Evolutionary conservation across 2,113 vertebrate genomes (phyloP).

Genomic region (Mobula birostris): DNA sequence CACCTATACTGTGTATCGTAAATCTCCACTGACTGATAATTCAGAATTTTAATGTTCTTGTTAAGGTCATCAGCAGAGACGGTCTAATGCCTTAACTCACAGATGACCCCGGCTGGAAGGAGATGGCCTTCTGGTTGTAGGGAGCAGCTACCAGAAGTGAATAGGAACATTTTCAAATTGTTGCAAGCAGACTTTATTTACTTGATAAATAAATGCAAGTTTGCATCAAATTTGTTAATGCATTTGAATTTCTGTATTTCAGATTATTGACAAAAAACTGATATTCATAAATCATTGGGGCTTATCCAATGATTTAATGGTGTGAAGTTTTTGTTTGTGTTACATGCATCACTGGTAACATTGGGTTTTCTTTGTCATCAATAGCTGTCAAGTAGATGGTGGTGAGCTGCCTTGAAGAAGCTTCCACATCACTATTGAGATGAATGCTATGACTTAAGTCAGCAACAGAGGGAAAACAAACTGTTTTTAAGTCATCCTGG

Average conservation of each 20-base stretch:
- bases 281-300: background rate
- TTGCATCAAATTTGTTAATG: background rate
- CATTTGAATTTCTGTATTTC: background rate
- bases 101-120: background rate
- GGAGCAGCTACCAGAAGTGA: background rate
- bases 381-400: too few species aligned
- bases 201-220: too few species aligned
- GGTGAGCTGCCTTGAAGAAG: too few species aligned
- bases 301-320: background rate
- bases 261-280: background rate
- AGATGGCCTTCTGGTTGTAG: background rate
- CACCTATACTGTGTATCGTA: constrained; percentile 24
- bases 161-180: background rate
- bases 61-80: background rate
- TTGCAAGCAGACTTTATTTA: background rate
- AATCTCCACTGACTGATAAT: background rate
- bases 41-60: background rate
- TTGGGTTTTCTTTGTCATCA: too few species aligned
- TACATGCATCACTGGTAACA: too few species aligned
- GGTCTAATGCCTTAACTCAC: background rate
- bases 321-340: too few species aligned
- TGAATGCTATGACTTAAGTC: too few species aligned
- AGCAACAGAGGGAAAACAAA: too few species aligned
- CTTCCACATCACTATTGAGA: too few species aligned
- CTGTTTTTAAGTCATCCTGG: too few species aligned